Conservation (phyloP, 35 echinoderm and acorn worm genomes). For the Heliocidaris tuberculata region DNA sequence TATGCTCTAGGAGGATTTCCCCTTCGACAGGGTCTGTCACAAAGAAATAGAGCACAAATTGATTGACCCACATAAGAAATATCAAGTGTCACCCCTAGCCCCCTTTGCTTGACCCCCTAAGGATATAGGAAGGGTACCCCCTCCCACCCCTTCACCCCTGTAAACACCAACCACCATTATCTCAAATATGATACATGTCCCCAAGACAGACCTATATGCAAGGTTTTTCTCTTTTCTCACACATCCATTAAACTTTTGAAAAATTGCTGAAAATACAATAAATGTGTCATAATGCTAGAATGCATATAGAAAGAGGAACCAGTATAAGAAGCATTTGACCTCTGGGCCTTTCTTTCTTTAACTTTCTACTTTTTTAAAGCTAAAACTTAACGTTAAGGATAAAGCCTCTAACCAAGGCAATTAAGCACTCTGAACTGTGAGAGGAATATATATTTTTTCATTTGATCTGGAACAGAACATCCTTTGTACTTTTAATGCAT, state of each 20-base stretch:
- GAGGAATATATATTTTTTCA: too few species aligned
- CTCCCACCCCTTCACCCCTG: not conserved
- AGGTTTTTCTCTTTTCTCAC: not conserved
- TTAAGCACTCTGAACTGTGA: not conserved
- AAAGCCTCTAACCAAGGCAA: not conserved
- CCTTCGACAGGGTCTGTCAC: not conserved
- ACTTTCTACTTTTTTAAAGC: not conserved
- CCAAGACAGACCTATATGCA: slow-evolving; percentile 9
- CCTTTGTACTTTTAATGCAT: not conserved
- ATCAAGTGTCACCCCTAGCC: slow-evolving; percentile 14
- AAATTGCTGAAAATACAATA: not conserved
- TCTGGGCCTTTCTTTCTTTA: not conserved
- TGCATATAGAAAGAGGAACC: not conserved
- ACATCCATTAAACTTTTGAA: not conserved
- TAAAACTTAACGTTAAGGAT: not conserved
- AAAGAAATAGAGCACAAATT: not conserved
- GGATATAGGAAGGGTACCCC: not conserved
- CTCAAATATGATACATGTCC: slow-evolving; percentile 11
- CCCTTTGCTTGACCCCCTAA: not conserved
- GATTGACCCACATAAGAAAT: not conserved
- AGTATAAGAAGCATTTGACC: not conserved
- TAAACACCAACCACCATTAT: not conserved
- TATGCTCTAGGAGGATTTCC: not conserved
- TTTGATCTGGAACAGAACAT: not conserved
- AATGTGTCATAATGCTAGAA: not conserved